phyloP scores from a whole-genome alignment of 1,140 invertebrate species.

The Acyrthosiphon pisum region DNA sequence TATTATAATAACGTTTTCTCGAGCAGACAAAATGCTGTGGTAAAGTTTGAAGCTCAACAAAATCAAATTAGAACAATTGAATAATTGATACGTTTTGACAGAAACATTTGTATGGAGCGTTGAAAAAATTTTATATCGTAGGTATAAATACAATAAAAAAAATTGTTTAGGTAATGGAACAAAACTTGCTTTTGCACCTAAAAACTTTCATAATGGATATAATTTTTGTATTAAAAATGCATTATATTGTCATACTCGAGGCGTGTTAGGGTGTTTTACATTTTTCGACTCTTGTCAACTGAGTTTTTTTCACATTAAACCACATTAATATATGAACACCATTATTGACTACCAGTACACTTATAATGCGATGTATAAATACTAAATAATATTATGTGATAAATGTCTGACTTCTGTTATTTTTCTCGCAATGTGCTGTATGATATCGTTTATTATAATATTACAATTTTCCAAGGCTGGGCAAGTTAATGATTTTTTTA shows the following conservation, averaged over 20 bases:
- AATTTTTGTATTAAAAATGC: background rate
- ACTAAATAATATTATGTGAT: background rate
- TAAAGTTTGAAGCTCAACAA: background rate
- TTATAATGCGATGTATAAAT: background rate
- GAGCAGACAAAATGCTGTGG: background rate
- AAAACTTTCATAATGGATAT: background rate
- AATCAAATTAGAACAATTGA: background rate
- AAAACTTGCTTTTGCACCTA: background rate
- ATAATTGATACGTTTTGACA: background rate
- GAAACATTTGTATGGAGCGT: background rate
- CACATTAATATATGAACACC: background rate
- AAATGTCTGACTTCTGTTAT: background rate
- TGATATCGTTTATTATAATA: too few species aligned
- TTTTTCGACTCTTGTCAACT: background rate
- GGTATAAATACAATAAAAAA: background rate
- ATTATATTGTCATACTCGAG: background rate
- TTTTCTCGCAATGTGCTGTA: too few species aligned
- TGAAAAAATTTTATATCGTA: background rate
- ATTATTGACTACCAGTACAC: background rate
- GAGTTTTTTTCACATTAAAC: background rate
- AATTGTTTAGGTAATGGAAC: background rate
- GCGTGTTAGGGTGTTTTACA: background rate
- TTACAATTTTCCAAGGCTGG: too few species aligned
- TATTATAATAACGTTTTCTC: background rate
- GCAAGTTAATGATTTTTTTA: too few species aligned